Evolutionary conservation across 2,797 vertebrate genomes (phyloP), one percentile per base, ranked within the genome.

Genomic region (Paramormyrops hopkinsi): DNA sequence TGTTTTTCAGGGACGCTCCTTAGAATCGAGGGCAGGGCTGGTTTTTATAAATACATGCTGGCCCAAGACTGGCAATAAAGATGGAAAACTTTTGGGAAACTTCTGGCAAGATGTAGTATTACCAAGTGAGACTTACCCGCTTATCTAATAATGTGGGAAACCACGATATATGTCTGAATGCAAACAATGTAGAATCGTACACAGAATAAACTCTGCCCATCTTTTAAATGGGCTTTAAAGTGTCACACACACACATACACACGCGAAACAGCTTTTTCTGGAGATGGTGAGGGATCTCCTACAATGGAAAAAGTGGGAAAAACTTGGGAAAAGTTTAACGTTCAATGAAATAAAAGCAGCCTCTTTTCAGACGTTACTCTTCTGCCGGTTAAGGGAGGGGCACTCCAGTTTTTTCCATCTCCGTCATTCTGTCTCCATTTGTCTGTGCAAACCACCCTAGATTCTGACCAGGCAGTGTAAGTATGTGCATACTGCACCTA

Each of bases 81-180:
- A 25, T 9, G 19, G 33, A 73, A 86, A 76, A 76, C 87, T 12
- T 88, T 88, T 86, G 62, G 88, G 46, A 86, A 85, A 85, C 46
- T 79, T 86, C 33, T 84, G 82, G 87, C 62, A 73, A 86, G 51
- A 44, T 54, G 19, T 87, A 56, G 6, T n/a, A 69, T 44, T 85
- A 44, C 86, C 54, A 25, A 48, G 88, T 46, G 46, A 59, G 76
- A 59, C 53, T 50, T 11, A 19, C 25, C 76, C 25, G 46, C 73
- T 73, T 89, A 88, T 90, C 46, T 87, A 48, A 44, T 89, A 89
- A 87, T 41, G 53, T 83, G 48, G 65, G 51, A 88, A 69, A 73
- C 69, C 53, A 53, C 53, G 44, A 83, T 50, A 44, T 79, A n/a
- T 59, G n/a, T 59, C 86, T 85, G 73, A 88, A 84, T 88, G 69